Evolutionary conservation across 2,888 invertebrate genomes (phyloP), one percentile per base, ranked within the genome.

Genomic region (Apoderus coryli): DNA sequence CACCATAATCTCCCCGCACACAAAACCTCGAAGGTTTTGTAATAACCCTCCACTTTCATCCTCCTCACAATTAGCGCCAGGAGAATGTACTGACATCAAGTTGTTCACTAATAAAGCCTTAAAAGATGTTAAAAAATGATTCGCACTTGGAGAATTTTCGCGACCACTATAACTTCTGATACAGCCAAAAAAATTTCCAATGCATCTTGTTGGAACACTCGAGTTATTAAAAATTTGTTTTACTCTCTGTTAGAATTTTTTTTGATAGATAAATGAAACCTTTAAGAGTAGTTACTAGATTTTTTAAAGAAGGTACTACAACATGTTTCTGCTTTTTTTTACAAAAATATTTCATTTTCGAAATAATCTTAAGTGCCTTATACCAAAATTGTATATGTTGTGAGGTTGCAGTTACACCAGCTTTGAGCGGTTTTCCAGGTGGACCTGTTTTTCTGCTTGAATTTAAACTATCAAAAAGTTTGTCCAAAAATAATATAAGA

Each of bases 381-480:
- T 10, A 27, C 38, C 31, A 36, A 30, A 38, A 36, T 25, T 25
- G 23, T n/a, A 29, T 27, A 36, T 39, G 39, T 14, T 16, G 14
- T 10, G 29, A 29, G 10, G 10, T 14, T n/a, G 25, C 31, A 13
- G 33, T 33, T n/a, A 39, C 31, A n/a, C 27, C 36, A 16, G 36
- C 30, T 36, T 35, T 34, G n/a, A 32, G 24, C 13, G 37, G 34
- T 22, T 35, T 35, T n/a, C 15, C 16, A 9, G 16, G 13, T n/a
- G 31, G 27, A 9, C 25, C 28, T 10, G 16, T 24, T 10, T 22
- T 14, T 10, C 24, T 22, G 27, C 31, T 25, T 14, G 23, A 31
- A 35, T 41, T 41, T 6, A 40, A 12, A 13, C 39, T 41, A 15
- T 39, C 39, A 28, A 43, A 41, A 10, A 41, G 16, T 29, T 33